Percentiles rank a stretch among this genome's conserved stretches.
Evolutionary conservation across 2,113 vertebrate genomes (phyloP).

Genomic region (Gopherus flavomarginatus): DNA sequence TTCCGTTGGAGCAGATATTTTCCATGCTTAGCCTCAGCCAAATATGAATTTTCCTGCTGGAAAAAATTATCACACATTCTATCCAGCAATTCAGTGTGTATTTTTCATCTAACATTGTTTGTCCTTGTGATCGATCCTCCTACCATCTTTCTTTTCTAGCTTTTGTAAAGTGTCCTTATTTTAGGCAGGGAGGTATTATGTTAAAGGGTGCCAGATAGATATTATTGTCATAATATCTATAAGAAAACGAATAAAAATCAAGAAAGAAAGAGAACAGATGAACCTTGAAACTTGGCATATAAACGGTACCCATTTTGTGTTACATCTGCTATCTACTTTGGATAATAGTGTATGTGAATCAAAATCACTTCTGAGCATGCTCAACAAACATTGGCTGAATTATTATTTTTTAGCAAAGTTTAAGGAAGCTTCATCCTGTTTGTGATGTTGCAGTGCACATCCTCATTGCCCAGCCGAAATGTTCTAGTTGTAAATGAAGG

Average conservation of each 20-base stretch:
- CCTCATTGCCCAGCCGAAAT: not conserved
- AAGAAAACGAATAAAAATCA: not conserved
- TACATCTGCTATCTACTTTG: not conserved
- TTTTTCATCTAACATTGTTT: not conserved
- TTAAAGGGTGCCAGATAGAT: not conserved
- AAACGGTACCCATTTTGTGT: not conserved
- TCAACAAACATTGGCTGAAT: not conserved
- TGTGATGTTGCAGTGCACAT: not conserved
- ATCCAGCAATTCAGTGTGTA: not conserved
- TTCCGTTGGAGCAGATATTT: slow-evolving; percentile 46
- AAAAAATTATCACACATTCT: slow-evolving; percentile 2
- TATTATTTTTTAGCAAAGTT: not conserved
- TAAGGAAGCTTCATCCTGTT: not conserved
- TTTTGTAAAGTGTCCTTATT: not conserved
- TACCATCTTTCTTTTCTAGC: not conserved
- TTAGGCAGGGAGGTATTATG: not conserved
- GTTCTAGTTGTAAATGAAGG: not conserved
- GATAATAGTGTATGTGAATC: not conserved
- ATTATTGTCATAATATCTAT: not conserved
- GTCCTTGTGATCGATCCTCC: not conserved
- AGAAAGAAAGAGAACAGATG: not conserved
- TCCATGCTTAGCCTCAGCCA: not conserved
- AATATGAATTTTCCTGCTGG: not conserved
- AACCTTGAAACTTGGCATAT: not conserved
- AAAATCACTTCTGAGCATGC: not conserved